phyloP scores from a whole-genome alignment of 2,797 vertebrate species.

The Brotogeris chrysoptera region DNA sequence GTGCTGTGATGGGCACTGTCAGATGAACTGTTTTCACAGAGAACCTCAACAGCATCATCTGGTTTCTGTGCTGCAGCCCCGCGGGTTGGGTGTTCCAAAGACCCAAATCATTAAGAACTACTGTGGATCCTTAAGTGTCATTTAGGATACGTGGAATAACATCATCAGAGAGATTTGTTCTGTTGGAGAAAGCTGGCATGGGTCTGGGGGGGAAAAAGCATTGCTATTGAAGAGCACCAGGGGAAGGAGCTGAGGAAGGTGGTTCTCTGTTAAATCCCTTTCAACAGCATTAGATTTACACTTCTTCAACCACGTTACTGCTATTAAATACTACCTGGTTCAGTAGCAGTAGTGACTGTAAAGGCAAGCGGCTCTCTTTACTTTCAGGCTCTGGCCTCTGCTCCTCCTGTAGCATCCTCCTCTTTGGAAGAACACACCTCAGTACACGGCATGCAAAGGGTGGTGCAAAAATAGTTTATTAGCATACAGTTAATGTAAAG shows the following conservation, averaged over 20 bases:
- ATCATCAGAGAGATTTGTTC: not conserved
- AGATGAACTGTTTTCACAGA: not conserved
- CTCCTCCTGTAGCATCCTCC: not conserved
- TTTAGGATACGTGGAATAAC: not conserved
- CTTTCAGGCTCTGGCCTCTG: not conserved
- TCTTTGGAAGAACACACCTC: constrained; percentile 7
- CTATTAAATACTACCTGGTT: not conserved
- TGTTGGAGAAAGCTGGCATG: not conserved
- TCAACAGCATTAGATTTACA: not conserved
- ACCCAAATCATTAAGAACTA: not conserved
- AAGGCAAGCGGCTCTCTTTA: not conserved
- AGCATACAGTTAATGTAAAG: constrained; percentile 77
- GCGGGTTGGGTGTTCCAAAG: not conserved
- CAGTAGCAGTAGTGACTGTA: not conserved
- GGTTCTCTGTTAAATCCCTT: not conserved
- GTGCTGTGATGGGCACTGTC: not conserved
- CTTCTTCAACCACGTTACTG: not conserved
- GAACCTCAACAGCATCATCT: not conserved
- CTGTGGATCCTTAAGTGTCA: not conserved
- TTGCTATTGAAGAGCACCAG: fast-evolving
- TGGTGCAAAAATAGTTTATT: constrained; percentile 87
- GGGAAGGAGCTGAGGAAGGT: not conserved
- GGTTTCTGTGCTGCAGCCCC: not conserved
- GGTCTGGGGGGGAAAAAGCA: not conserved
- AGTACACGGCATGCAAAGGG: constrained; percentile 45